Evolutionary conservation across 2,888 invertebrate species (phyloP).

Genomic region (Helleia helle): DNA sequence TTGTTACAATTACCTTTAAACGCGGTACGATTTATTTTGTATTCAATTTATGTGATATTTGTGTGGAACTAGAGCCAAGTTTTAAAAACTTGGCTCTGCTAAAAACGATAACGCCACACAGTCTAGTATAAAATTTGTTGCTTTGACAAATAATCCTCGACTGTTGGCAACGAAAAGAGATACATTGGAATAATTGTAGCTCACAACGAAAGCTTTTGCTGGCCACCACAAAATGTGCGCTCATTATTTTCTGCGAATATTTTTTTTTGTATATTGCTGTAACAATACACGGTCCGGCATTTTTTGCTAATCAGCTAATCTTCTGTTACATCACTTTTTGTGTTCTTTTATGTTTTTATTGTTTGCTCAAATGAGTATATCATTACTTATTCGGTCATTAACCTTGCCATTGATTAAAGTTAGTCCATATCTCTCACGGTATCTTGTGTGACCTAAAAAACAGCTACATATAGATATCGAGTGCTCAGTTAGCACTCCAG

Average conservation of each 20-base stretch:
- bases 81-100: constrained; percentile 1
- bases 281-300: constrained; percentile 1
- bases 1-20: too few species aligned
- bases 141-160: not conserved
- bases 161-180: not conserved
- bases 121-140: not conserved
- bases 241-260: constrained; percentile 3
- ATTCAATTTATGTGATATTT: too few species aligned
- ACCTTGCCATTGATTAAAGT: constrained; percentile 6
- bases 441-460: constrained; percentile 15
- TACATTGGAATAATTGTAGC: not conserved
- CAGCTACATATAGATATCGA: constrained; percentile 25
- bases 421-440: constrained; percentile 5
- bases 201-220: not conserved
- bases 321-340: constrained; percentile 1
- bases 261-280: constrained; percentile 2
- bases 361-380: not conserved
- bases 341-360: not conserved
- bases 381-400: constrained; percentile 1
- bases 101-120: not conserved
- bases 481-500: constrained; percentile 37
- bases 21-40: too few species aligned
- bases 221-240: not conserved
- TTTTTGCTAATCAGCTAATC: constrained; percentile 2
- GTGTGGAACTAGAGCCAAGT: not conserved